Conservation (phyloP, 2,113 vertebrate species). For the Rissa tridactyla region DNA sequence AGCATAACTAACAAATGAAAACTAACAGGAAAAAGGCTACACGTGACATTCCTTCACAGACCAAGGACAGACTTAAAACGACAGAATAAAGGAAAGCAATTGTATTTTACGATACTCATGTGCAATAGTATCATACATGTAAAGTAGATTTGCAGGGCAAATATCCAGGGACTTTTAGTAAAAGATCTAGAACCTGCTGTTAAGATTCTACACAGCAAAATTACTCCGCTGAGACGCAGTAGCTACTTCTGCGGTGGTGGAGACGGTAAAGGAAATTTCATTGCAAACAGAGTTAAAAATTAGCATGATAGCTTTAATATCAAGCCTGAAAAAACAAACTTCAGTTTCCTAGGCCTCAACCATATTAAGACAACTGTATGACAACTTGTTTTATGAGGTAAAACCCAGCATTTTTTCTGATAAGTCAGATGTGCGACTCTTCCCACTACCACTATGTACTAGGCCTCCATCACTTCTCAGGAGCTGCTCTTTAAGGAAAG, state of each 20-base stretch:
- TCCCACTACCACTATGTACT: too few species aligned
- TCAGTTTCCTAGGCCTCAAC: neutral
- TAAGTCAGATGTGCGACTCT: neutral
- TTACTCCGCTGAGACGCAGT: neutral
- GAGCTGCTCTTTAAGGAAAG: neutral
- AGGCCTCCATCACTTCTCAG: neutral
- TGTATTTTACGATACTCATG: neutral
- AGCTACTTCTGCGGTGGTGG: neutral
- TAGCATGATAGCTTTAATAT: neutral
- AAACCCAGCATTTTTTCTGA: accelerated
- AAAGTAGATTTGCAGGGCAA: neutral
- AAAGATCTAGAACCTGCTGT: neutral
- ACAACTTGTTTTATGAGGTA: neutral
- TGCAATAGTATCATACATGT: neutral
- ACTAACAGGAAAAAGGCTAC: neutral
- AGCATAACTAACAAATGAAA: neutral
- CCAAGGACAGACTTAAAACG: neutral
- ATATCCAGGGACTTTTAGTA: neutral
- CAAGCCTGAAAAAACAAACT: neutral
- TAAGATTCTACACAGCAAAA: neutral
- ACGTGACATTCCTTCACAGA: neutral
- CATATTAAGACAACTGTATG: neutral
- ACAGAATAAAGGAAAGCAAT: neutral
- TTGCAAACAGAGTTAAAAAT: neutral
- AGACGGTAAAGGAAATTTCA: neutral